These are phyloP conservation scores for Heliconius melpomene DNA, from an alignment of 1,140 invertebrate genomes.

Conservation along the genomic window DNA sequence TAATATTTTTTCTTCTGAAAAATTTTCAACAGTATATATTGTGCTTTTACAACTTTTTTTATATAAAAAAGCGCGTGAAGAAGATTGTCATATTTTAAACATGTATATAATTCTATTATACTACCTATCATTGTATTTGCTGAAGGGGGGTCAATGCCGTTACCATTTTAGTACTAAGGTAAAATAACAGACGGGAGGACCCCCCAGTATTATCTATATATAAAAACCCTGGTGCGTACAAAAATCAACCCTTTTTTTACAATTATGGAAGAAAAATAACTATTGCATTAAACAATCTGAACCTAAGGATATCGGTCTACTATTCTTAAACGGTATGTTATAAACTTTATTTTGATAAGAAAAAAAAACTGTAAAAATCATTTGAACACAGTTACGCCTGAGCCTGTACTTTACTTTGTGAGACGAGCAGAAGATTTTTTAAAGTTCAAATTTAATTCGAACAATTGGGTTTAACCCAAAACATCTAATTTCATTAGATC, in stretches of 20 bases:
- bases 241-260: constrained; percentile 41
- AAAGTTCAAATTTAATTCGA: constrained; percentile 42
- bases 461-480: constrained; percentile 37
- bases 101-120: constrained; percentile 31
- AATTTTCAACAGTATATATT: constrained; percentile 16
- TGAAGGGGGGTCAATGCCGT: neutral
- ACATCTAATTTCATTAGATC: constrained; percentile 37
- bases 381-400: constrained; percentile 66
- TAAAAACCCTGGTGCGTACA: constrained; percentile 39
- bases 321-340: neutral
- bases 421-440: constrained; percentile 35
- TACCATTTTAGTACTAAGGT: neutral
- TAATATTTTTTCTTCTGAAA: constrained; percentile 11
- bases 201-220: neutral
- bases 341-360: constrained; percentile 19
- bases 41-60: constrained; percentile 5
- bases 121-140: constrained; percentile 28
- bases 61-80: constrained; percentile 2
- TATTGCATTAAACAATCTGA: neutral
- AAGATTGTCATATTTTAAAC: neutral
- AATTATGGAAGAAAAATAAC: constrained; percentile 20
- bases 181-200: neutral
- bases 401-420: constrained; percentile 47
- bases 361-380: constrained; percentile 40
- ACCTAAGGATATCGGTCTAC: neutral